Conservation (phyloP, 2,113 vertebrate genomes). For the Micromys minutus region DNA sequence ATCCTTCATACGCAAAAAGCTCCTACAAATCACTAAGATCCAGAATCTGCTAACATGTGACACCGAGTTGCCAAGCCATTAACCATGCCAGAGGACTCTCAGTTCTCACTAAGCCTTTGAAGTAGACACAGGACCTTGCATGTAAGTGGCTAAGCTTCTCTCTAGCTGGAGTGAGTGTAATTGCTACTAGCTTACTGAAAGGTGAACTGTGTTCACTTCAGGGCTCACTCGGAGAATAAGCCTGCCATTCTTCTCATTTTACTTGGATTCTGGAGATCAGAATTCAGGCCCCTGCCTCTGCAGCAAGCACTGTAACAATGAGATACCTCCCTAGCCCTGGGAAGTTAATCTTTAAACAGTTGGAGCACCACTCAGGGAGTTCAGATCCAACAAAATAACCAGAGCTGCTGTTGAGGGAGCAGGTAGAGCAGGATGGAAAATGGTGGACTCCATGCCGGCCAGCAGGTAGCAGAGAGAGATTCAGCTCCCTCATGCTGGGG, state of each 20-base stretch:
- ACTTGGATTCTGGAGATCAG: neutral
- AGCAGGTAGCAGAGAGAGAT: neutral
- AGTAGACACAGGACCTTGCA: accelerated
- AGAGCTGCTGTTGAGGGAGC: neutral
- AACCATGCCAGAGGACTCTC: neutral
- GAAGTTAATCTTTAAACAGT: neutral
- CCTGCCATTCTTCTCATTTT: neutral
- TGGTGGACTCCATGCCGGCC: accelerated
- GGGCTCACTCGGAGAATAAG: neutral
- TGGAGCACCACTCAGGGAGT: neutral
- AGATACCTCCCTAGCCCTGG: neutral
- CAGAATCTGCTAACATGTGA: neutral
- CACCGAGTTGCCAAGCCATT: neutral
- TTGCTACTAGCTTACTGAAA: neutral
- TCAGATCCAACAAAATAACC: neutral
- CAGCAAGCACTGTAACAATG: neutral
- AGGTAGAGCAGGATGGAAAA: neutral
- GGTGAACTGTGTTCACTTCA: neutral
- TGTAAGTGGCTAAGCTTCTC: accelerated
- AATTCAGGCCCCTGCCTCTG: neutral
- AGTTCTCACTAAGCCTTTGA: neutral
- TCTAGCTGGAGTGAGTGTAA: neutral
- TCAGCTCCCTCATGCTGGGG: no score
- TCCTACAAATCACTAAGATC: neutral
- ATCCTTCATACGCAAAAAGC: neutral